Base-by-base conservation (phyloP, 2,113 vertebrate genomes). In the Brachyhypopomus gauderio region DNA sequence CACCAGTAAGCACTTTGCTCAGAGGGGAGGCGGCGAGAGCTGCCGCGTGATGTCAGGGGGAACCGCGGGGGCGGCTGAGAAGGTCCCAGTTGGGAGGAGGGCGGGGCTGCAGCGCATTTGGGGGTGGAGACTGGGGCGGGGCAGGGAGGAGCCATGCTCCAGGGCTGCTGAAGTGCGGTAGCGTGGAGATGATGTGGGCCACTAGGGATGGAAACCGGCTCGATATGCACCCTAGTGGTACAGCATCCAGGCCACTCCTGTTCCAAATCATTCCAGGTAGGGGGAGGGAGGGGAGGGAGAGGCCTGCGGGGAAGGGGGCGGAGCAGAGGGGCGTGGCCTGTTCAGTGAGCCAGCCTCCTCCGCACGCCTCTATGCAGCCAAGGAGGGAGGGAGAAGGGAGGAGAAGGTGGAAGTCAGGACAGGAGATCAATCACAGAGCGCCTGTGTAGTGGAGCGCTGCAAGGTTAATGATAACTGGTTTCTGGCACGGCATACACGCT, bases 391-490 rank as follows among this genome's bases (percentile, higher is more conserved):
- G 27, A 2, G 45, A 52, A 80, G 84, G 81, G 74, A 83, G 81
- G 85, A 85, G 81, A 86, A 84, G 87, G 70, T 11, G 2, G 82
- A 77, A 88, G 88, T 73, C 83, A 78, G 78, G 86, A 85, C 79
- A 58, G 77, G 71, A 85, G 85, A 90, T 90, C 85, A 90, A 88
- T 92, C 89, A 88, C 59, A 70, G 78, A 77, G 79, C 75, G 84
- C 78, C 81, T 64, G 90, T 38, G 45, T 81, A 87, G 85, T 86
- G 87, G 81, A 83, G 81, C 85, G 56, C 58, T 74, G 88, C 90
- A 91, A 92, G 89, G 91, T 89, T 86, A 72, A 83, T n/a, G 82
- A 41, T 52, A 82, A 67, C 83, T 55, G 72, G 25, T 55, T 36
- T 30, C 75, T 56, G 38, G 67, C 81, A 58, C 78, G 74, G 76